Evolutionary conservation across 2,797 vertebrate genomes (phyloP).

Genomic region (Gallinago solitaria): DNA sequence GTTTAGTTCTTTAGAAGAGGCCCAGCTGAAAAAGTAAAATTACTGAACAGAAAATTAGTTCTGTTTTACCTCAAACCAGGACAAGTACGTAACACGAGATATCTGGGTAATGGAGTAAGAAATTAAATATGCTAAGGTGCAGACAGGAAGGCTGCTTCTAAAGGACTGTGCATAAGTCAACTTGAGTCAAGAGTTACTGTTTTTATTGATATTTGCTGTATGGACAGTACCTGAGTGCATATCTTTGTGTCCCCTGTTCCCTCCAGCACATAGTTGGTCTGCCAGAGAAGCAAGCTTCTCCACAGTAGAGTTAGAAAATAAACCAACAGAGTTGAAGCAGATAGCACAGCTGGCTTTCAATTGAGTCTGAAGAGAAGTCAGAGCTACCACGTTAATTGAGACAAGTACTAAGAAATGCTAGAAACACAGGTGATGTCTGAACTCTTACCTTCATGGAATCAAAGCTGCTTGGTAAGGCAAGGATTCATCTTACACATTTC

Average conservation of each 20-base stretch:
- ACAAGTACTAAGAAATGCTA: neutral
- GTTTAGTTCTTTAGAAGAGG: too few relatives aligned
- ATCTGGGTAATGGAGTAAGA: neutral
- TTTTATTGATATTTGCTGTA: neutral
- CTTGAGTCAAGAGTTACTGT: neutral
- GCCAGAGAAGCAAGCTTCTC: neutral
- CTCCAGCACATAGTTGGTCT: neutral
- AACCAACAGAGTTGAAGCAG: neutral
- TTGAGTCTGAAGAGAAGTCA: neutral
- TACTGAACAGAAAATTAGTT: too few relatives aligned
- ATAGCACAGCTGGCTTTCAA: neutral
- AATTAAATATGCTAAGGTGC: neutral
- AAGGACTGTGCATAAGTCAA: neutral
- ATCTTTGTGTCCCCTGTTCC: neutral
- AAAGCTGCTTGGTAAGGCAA: neutral
- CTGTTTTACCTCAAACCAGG: too few relatives aligned
- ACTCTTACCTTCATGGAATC: neutral
- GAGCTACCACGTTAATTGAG: neutral
- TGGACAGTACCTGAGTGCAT: neutral
- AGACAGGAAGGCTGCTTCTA: neutral
- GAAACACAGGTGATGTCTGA: neutral
- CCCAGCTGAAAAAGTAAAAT: too few relatives aligned
- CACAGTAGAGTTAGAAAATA: neutral
- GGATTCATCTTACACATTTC: neutral
- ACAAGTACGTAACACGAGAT: neutral